phyloP scores from a whole-genome alignment of 2,888 invertebrate genomes.

The Sinohyriopsis cumingii region DNA sequence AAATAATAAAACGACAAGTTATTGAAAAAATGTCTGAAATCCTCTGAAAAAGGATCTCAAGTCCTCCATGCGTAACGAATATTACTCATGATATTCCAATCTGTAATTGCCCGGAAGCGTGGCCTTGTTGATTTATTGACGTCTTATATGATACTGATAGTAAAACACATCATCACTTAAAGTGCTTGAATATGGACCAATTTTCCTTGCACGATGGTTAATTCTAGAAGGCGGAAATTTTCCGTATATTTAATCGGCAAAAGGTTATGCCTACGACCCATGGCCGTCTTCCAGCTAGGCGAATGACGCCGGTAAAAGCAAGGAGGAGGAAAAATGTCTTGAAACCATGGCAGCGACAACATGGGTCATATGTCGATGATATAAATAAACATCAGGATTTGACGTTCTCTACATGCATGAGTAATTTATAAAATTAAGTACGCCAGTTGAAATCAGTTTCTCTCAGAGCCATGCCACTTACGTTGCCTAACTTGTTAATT shows the following conservation, averaged over 20 bases:
- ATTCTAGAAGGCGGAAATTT: constrained; percentile 35
- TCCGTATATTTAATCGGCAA: constrained; percentile 36
- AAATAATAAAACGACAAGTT: constrained; percentile 39
- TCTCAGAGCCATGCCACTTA: too few species aligned
- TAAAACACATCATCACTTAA: constrained; percentile 10
- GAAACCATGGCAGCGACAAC: constrained; percentile 6
- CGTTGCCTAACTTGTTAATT: too few species aligned
- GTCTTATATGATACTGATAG: constrained; percentile 22
- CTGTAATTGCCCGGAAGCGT: constrained; percentile 46
- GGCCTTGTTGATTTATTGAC: constrained; percentile 38
- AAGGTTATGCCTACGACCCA: constrained; percentile 7
- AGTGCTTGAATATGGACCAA: constrained; percentile 9
- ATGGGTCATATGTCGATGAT: constrained; percentile 7
- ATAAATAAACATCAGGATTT: constrained; percentile 6
- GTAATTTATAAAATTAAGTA: background rate
- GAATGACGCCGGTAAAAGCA: too few species aligned
- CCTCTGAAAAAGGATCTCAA: constrained; percentile 34
- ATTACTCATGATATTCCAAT: constrained; percentile 40
- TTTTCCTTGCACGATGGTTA: constrained; percentile 9
- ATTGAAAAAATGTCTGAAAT: constrained; percentile 44
- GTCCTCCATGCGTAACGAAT: constrained; percentile 41
- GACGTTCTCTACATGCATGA: constrained; percentile 3
- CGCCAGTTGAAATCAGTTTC: too few species aligned
- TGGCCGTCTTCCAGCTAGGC: too few species aligned
- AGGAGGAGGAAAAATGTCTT: constrained; percentile 4